Evolutionary conservation across 1,140 invertebrate species (phyloP), one percentile per base, ranked within the genome.

Genomic region (Bombus confusus): DNA sequence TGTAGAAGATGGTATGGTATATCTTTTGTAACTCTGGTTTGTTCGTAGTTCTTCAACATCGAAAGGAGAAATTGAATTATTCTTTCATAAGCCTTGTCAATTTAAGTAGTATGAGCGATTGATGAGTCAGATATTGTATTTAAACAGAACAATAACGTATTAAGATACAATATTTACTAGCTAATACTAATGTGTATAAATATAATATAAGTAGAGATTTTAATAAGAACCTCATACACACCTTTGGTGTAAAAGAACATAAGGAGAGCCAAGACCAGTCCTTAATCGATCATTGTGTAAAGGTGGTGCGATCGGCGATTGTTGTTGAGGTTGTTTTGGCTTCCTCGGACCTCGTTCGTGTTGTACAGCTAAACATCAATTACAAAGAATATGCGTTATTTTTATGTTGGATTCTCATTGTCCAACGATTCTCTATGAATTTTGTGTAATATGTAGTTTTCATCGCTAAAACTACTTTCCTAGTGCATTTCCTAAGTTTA

Each of bases 331-430:
- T 59, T 97, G 91, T 92, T 98, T 99, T 0, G 98, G 98, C 93
- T 99, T 99, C 39, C 99, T 96, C 0, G 99, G 99, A 18, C 99
- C 99, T 77, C 99, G 96, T 94, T 99, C 99, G 94, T 99, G 99
- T 95, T 99, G 99, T 52, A 99, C 99, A 92, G 99, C 99, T 99
- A 95, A 87, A 95, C 83, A 94, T 86, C 79, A 91, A 72, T 80
- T 34, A 81, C 28, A 39, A 80, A 79, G 47, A 57, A 85, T 79
- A 57, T 80, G 82, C 76, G 80, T 90, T 83, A 85, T 71, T 76
- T 82, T 73, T 66, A 31, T 75, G 59, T 37, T 68, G 6, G 3
- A 66, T 72, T 31, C 12, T 39, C 10, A 71, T 69, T 25, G 15
- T 28, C 13, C 0, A 15, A 34, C 0, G 3, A 43, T 43, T 73